Percentiles rank a stretch among this genome's conserved stretches.
phyloP scores from a whole-genome alignment of 2,797 vertebrate species.

The Linurgus olivaceus region DNA sequence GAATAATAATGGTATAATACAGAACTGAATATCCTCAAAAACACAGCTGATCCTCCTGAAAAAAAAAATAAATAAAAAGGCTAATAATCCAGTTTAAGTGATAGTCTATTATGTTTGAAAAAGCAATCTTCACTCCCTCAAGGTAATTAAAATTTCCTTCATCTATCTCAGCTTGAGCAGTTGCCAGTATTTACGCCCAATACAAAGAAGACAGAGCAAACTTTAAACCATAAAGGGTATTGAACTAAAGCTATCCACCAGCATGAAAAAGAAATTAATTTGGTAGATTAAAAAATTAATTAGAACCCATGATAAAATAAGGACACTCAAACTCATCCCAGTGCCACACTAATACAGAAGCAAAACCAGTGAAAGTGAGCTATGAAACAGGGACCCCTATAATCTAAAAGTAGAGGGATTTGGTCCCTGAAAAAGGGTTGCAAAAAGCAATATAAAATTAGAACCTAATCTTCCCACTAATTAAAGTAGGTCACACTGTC shows the following conservation, averaged over 20 bases:
- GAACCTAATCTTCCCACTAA: neutral
- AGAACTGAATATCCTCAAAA: constrained; percentile 17
- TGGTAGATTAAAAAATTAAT: neutral
- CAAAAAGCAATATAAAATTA: neutral
- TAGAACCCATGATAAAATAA: neutral
- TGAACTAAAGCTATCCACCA: neutral
- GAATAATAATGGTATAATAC: neutral
- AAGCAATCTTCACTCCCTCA: constrained; percentile 7
- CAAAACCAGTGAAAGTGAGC: neutral
- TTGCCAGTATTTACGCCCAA: neutral
- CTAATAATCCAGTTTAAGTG: neutral
- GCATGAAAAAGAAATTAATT: neutral
- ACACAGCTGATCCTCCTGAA: neutral
- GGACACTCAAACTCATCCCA: neutral
- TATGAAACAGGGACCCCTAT: neutral
- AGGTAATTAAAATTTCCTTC: constrained; percentile 41
- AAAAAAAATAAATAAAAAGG: neutral
- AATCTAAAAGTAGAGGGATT: neutral
- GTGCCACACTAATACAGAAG: neutral
- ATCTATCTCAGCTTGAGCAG: neutral
- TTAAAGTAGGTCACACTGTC: neutral
- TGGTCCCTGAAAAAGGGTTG: neutral
- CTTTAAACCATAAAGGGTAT: neutral
- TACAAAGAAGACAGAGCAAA: neutral
- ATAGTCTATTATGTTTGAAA: neutral